A percentile compares a stretch with the other conserved stretches of the same genome.
Conservation (phyloP, 2,797 vertebrate genomes). For the Notamacropus eugenii region DNA sequence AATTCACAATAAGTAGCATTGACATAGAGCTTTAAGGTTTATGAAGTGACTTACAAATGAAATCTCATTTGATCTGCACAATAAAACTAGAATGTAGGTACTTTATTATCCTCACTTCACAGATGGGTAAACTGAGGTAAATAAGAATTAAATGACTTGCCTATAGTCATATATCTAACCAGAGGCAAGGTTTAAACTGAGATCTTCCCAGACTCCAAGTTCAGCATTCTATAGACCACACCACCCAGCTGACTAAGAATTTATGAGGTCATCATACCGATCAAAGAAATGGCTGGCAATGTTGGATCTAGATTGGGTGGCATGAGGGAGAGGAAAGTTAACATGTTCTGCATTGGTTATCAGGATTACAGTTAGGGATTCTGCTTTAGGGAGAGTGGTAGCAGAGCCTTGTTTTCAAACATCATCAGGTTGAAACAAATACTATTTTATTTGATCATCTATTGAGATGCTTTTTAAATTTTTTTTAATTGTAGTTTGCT, state of each 20-base stretch:
- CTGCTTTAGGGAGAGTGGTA: background rate
- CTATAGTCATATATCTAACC: background rate
- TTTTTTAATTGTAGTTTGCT: too few relatives aligned
- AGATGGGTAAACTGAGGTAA: background rate
- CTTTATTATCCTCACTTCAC: background rate
- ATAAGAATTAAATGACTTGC: background rate
- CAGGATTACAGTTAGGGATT: background rate
- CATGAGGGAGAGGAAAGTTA: background rate
- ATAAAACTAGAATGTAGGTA: background rate
- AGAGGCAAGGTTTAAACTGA: background rate
- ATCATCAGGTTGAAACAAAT: background rate
- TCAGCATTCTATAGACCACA: background rate
- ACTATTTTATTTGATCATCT: background rate
- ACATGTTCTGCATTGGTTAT: background rate
- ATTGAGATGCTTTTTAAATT: too few relatives aligned
- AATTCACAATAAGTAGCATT: background rate
- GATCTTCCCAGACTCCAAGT: background rate
- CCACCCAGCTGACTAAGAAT: background rate
- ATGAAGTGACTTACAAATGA: background rate
- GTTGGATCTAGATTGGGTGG: background rate
- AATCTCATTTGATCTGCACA: background rate
- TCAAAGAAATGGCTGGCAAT: background rate
- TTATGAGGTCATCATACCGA: background rate
- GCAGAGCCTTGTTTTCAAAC: background rate
- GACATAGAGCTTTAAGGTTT: background rate